Evolutionary conservation across 2,797 vertebrate species (phyloP), one percentile per base, ranked within the genome.

Genomic region (Micropoecilia bifurca): DNA sequence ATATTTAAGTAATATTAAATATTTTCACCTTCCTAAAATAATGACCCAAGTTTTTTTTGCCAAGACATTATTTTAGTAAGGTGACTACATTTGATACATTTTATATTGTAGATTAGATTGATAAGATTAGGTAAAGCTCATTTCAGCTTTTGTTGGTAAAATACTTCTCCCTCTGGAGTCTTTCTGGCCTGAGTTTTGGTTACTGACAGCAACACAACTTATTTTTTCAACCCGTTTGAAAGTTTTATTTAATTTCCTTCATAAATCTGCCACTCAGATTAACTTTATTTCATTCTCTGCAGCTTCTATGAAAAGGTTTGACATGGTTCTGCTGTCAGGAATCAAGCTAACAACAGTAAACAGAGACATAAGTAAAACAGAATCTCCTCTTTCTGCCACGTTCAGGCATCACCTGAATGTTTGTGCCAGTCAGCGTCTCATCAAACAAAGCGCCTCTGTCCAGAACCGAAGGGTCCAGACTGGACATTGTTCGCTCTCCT

Each of bases 391-490:
- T 47, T 50, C 71, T 43, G 74, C 30, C 78, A 77, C 22, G 18
- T 77, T 75, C 77, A 80, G 82, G 76, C 83, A 72, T 78, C 72
- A 18, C 77, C 88, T 83, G 68, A 36, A 45, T 14, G 22, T 16
- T 28, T 46, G 41, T 45, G 68, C 68, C 41, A 46, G 80, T 89
- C 88, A 87, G 81, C 88, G 75, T 85, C 88, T 81, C 88, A 63
- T 82, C 81, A 81, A 80, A 92, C 90, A 93, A 92, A 84, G 80
- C 69, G 79, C 83, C 25, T 87, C 53, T 85, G 78, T 76, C 76
- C 78, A 85, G 78, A 91, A 83, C 77, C 20, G 93, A 95, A 93
- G 92, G 83, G 91, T 89, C 92, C 92, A 93, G 94, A 93, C 80
- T 88, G 73, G 87, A 88, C 75, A 89, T 95, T 94, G 92, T 95